A percentile compares a stretch with the other conserved stretches of the same genome.
Conservation (phyloP, 2,797 vertebrate genomes). For the Crocodylus rhombifer region DNA sequence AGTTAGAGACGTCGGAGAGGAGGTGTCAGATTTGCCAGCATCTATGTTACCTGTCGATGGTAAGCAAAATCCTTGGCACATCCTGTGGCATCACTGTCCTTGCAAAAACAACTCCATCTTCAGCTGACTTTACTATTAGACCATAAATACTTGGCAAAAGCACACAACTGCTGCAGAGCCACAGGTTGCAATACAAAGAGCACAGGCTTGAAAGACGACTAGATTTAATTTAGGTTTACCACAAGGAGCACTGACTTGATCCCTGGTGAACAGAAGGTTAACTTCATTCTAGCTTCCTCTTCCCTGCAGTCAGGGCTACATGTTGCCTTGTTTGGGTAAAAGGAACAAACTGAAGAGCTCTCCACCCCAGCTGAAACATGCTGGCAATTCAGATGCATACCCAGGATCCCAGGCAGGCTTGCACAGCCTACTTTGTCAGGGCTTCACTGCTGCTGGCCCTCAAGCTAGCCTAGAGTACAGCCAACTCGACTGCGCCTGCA, state of each 20-base stretch:
- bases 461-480: no score
- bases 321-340: neutral
- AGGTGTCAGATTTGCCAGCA: slow-evolving; percentile 98
- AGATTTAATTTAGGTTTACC: neutral
- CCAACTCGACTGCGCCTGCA: no score
- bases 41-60: slow-evolving; percentile 98
- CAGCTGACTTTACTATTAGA: accelerated
- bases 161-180: accelerated
- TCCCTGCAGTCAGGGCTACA: neutral
- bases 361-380: accelerated
- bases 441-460: neutral
- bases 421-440: accelerated
- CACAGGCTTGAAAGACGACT: accelerated
- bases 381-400: accelerated
- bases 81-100: accelerated
- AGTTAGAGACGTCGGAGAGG: slow-evolving; percentile 95
- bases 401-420: accelerated
- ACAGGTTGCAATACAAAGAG: accelerated
- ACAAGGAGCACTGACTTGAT: neutral
- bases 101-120: no score
- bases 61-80: slow-evolving; percentile 72
- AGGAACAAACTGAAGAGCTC: no score
- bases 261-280: neutral
- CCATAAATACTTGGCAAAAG: accelerated
- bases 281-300: neutral